These are phyloP conservation scores for Margaritifera margaritifera DNA, from an alignment of 2,888 invertebrate species.

Conservation along the genomic window DNA sequence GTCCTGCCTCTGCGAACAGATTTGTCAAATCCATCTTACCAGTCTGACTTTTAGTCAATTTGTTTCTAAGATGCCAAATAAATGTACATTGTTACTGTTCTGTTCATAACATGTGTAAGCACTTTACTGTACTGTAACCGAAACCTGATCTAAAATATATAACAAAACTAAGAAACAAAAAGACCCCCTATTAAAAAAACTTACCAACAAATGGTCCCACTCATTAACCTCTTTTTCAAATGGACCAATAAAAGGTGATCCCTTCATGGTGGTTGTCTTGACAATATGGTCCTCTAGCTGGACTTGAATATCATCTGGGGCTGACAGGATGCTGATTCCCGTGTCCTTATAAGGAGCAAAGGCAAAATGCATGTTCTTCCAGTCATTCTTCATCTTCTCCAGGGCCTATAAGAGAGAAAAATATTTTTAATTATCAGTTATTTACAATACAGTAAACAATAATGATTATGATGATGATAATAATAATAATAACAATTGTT, in stretches of 20 bases:
- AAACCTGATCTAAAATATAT: too few species aligned
- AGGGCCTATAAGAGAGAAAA: conserved; percentile 58
- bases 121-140: too few species aligned
- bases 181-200: conserved; percentile 4
- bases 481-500: too few species aligned
- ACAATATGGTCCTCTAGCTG: conserved; percentile 72
- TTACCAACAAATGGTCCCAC: conserved; percentile 68
- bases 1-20: too few species aligned
- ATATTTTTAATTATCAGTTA: not conserved
- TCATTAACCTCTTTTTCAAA: conserved; percentile 69
- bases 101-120: too few species aligned
- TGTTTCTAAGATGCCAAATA: too few species aligned
- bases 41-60: too few species aligned
- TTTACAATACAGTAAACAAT: not conserved
- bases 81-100: too few species aligned
- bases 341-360: conserved; percentile 71
- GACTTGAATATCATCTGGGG: conserved; percentile 71
- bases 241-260: conserved; percentile 71
- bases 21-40: too few species aligned
- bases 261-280: conserved; percentile 72
- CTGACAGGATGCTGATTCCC: conserved; percentile 65
- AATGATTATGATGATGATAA: too few species aligned
- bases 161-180: too few species aligned
- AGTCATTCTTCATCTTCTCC: conserved; percentile 70
- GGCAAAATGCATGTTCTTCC: conserved; percentile 67